A percentile compares a stretch with the other conserved stretches of the same genome.
Evolutionary conservation across 2,888 invertebrate genomes (phyloP).

Genomic region (Cabera pusaria): DNA sequence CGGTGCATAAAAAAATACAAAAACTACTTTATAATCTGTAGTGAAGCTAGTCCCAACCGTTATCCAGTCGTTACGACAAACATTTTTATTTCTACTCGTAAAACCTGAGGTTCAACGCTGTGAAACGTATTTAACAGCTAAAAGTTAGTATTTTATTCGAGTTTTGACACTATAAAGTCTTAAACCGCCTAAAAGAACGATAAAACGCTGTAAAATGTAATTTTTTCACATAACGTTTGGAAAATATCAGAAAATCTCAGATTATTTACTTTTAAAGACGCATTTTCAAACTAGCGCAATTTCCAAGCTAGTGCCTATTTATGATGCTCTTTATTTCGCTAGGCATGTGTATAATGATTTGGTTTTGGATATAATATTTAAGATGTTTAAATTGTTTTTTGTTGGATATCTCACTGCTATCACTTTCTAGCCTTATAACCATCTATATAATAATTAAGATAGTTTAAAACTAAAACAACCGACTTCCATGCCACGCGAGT

Average conservation of each 20-base stretch:
- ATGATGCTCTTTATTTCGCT: too few species aligned
- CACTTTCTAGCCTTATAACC: too few species aligned
- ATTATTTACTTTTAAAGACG: too few species aligned
- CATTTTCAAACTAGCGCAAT: too few species aligned
- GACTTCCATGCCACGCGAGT: too few species aligned
- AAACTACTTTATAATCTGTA: slow-evolving; percentile 16
- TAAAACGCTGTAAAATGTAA: slow-evolving; percentile 3
- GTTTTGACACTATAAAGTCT: slow-evolving; percentile 8
- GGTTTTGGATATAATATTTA: too few species aligned
- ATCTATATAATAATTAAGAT: too few species aligned
- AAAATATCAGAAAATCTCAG: slow-evolving; percentile 4
- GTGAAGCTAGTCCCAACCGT: slow-evolving; percentile 7
- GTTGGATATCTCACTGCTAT: too few species aligned
- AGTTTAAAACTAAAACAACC: too few species aligned
- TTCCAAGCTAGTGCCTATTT: too few species aligned
- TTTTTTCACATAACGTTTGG: slow-evolving; percentile 1
- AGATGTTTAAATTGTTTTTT: too few species aligned
- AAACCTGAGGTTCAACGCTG: slow-evolving; percentile 23
- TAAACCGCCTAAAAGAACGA: neutral
- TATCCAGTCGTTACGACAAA: slow-evolving; percentile 19
- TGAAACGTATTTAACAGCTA: slow-evolving; percentile 14
- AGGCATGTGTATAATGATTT: too few species aligned
- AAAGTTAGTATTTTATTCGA: slow-evolving; percentile 8
- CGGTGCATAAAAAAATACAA: slow-evolving; percentile 8
- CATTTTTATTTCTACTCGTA: slow-evolving; percentile 22